Base-by-base conservation (phyloP, 2,113 vertebrate species). In the Sula dactylatra region DNA sequence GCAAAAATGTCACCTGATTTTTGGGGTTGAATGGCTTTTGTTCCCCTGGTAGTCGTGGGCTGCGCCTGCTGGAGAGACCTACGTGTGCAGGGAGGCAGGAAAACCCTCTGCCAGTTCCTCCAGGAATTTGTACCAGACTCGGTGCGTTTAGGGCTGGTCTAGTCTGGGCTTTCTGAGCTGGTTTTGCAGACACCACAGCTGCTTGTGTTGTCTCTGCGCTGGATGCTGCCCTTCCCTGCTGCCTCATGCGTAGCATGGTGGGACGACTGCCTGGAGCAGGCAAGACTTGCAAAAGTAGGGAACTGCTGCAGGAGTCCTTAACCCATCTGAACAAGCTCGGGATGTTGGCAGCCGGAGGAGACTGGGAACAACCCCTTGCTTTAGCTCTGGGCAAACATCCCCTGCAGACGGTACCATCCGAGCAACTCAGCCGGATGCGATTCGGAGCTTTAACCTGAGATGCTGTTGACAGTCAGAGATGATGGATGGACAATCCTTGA, bases 1-100 rank as follows among this genome's bases (percentile, higher is more conserved):
- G 76, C 94, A 96, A 92, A 94, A 95, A 95, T 27, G 11, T 71
- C 70, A 40, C 72, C 67, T 72, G 90, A 21, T 71, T 45, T 67
- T 7, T 4, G 74, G n/a, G 49, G 24, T 24, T 96, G 92, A 93
- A 91, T 67, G 80, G 74, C 31, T 91, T 93, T 89, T 93, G 71
- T 84, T 95, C 59, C 76, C 52, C 21, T 91, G 31, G 16, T 5
- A 6, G 70, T n/a, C 36, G 65, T 1, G 2, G 44, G 38, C 32
- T 73, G 74, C 0, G 15, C 74, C 89, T 58, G 31, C 64, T 3
- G 3, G 50, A 52, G 40, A 36, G 27, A 45, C 14, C 44, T 32
- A 2, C 3, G 4, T 31, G 66, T 24, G 47, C 70, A 71, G 52
- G 65, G 66, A 61, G 52, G 32, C 6, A 32, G 67, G 62, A 44